These are phyloP conservation scores for Barnardius zonarius DNA, from an alignment of 2,113 vertebrate species.

Conservation along the genomic window DNA sequence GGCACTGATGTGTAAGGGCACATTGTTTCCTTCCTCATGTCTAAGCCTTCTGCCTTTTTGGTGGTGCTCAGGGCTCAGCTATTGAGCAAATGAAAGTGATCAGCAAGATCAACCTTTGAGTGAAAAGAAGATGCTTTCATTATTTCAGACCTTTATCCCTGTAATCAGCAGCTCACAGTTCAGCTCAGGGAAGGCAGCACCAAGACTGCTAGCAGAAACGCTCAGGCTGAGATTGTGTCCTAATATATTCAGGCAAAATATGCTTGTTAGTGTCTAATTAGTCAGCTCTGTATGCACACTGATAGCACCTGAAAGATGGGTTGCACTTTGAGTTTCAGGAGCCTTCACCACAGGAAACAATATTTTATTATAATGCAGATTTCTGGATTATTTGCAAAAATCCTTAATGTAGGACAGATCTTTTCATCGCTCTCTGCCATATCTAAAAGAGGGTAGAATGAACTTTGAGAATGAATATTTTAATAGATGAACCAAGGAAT, in stretches of 20 bases:
- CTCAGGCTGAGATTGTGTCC: conserved; percentile 21
- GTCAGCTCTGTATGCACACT: conserved; percentile 29
- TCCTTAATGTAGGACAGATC: not conserved
- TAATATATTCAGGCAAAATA: conserved; percentile 55
- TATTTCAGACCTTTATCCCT: conserved; percentile 26
- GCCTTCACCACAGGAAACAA: conserved; percentile 43
- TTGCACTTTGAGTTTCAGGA: conserved; percentile 29
- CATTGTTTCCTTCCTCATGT: not conserved
- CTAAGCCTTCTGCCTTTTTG: not conserved
- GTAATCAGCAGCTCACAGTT: conserved; percentile 15
- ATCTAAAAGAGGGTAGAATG: not conserved
- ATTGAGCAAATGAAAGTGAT: not conserved
- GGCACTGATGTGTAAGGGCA: not conserved
- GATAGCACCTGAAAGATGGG: conserved; percentile 18
- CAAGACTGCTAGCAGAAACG: not conserved
- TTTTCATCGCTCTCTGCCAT: not conserved
- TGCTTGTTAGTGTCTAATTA: conserved; percentile 65
- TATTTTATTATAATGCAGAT: conserved; percentile 48
- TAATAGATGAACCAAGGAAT: conserved; percentile 12
- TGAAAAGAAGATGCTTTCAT: conserved; percentile 19
- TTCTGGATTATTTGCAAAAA: conserved; percentile 37
- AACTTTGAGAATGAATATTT: conserved; percentile 44
- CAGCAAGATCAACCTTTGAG: not conserved
- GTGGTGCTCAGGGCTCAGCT: not conserved
- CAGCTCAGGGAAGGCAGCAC: conserved; percentile 23